Conservation (phyloP, 2,888 invertebrate species). For the Spodoptera exigua region DNA sequence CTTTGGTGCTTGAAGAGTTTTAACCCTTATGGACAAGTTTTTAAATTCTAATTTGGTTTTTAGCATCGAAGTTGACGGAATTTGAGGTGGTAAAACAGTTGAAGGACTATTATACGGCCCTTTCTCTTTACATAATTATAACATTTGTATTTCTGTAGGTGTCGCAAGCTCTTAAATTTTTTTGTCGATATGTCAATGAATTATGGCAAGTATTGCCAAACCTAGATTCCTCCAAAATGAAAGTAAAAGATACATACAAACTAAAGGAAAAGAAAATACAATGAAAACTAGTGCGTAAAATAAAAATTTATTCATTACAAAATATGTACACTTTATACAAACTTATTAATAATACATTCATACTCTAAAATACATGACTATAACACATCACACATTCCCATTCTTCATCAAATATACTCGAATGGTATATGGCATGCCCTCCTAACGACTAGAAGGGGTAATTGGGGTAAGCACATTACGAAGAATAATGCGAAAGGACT, state of each 20-base stretch:
- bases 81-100: too few relatives aligned
- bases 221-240: too few relatives aligned
- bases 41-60: too few relatives aligned
- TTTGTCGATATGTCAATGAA: too few relatives aligned
- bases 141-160: too few relatives aligned
- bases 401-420: conserved; percentile 87
- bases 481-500: conserved; percentile 92
- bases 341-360: conserved; percentile 47
- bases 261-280: conserved; percentile 18
- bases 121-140: too few relatives aligned
- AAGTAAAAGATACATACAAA: too few relatives aligned
- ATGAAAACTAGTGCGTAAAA: conserved; percentile 40
- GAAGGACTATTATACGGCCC: too few relatives aligned
- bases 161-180: too few relatives aligned
- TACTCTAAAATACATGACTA: conserved; percentile 60
- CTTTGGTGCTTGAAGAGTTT: neutral
- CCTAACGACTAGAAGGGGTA: conserved; percentile 91
- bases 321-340: conserved; percentile 69
- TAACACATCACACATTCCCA: conserved; percentile 37
- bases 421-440: conserved; percentile 91
- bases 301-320: conserved; percentile 62
- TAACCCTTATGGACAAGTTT: neutral
- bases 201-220: too few relatives aligned
- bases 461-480: conserved; percentile 91
- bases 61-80: too few relatives aligned